Conservation (phyloP, 2,888 invertebrate species). For the Atherix ibis region DNA sequence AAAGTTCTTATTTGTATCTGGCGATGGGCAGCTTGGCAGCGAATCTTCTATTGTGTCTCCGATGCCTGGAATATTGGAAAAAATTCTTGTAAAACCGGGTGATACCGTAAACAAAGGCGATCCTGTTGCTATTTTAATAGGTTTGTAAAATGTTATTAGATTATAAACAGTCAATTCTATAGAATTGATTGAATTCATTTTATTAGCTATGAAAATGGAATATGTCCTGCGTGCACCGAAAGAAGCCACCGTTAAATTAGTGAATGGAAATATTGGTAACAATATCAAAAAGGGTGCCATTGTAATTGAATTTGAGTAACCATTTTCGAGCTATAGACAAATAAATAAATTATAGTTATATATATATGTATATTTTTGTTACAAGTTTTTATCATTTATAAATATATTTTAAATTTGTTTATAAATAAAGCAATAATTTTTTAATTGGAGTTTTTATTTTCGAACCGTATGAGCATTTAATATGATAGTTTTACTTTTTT, state of each 20-base stretch:
- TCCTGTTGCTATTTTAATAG: constrained; percentile 76
- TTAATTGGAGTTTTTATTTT: too few species aligned
- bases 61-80: constrained; percentile 93
- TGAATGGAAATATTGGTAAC: constrained; percentile 61
- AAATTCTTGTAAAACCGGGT: constrained; percentile 67
- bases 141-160: constrained; percentile 12
- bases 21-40: constrained; percentile 24
- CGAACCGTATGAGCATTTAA: too few species aligned
- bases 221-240: constrained; percentile 75
- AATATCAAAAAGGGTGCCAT: constrained; percentile 63
- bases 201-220: constrained; percentile 98
- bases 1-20: constrained; percentile 37
- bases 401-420: too few species aligned
- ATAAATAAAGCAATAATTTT: too few species aligned
- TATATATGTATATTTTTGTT: too few species aligned
- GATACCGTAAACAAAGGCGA: constrained; percentile 76
- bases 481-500: too few species aligned
- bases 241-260: constrained; percentile 56
- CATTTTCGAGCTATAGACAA: too few species aligned
- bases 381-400: too few species aligned
- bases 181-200: constrained; percentile 2
- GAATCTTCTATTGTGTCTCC: constrained; percentile 63
- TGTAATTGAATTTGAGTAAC: constrained; percentile 42
- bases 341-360: too few species aligned
- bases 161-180: neutral